Base-by-base conservation (phyloP, 2,797 vertebrate species). In the Spheniscus humboldti region DNA sequence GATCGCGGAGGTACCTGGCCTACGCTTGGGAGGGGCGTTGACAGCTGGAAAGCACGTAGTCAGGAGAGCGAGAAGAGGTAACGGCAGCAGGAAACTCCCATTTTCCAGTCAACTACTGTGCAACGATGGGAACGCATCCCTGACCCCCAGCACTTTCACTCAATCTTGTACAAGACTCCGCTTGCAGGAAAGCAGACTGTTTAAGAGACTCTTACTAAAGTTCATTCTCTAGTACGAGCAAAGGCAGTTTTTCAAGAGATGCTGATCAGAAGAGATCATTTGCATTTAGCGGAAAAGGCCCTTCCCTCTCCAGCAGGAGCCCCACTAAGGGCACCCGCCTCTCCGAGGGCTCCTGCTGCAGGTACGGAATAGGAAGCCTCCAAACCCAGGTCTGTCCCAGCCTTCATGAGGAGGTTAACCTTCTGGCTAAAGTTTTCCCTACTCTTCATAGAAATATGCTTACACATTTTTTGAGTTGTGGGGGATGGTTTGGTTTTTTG, bases 151-250 rank as follows among this genome's bases (percentile, higher is more conserved):
- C 33, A 3, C 60, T 16, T 11, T 7, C 35, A 3, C 23, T 9
- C 47, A 0, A 1, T 12, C 81, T 53, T 2, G 0, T 8, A 13
- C 35, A 15, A 33, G 30, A 10, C 13, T 3, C 12, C 2, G 6
- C 59, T 10, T 22, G 48, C 48, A 57, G 13, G 11, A 33, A 19
- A 53, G 48, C 39, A 15, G 41, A 2, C 48, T 18, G 14, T 8
- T 33, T 2, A 17, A 55, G n/a, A 37, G 45, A 7, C 12, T 13
- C 25, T 4, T 33, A 2, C 6, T 5, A 1, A 53, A 45, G 50
- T 3, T 18, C 56, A 9, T 16, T 5, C 45, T 43, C n/a, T 3
- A 13, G 5, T 5, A 15, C 0, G 2, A n/a, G 43, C 45, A 30
- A 27, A 43, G 16, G 13, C 24, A 3, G 19, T 11, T 59, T 63